These are phyloP conservation scores for Cebus imitator DNA, from an alignment of 2,113 vertebrate species.

Conservation along the genomic window DNA sequence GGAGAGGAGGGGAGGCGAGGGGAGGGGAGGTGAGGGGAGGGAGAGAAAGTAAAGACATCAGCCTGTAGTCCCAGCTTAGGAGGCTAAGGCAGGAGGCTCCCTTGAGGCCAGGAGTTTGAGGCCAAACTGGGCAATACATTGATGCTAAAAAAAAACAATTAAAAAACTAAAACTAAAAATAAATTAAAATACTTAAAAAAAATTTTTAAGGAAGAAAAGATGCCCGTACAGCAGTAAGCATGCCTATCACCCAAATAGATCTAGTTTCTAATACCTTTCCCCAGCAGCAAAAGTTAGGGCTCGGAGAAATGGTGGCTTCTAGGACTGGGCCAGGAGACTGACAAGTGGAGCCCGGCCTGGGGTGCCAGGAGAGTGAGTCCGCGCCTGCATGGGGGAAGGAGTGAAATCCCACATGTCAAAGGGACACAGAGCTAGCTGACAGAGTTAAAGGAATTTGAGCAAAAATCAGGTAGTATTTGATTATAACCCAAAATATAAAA, in stretches of 20 bases:
- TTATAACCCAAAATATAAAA: too few relatives aligned
- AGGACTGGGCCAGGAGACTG: rapidly evolving
- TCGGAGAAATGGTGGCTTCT: rapidly evolving
- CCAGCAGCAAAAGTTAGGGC: rapidly evolving
- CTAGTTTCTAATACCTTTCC: not conserved
- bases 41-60: too few relatives aligned
- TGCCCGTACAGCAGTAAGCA: rapidly evolving
- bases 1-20: too few relatives aligned
- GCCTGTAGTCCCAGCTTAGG: too few relatives aligned
- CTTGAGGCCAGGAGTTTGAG: too few relatives aligned
- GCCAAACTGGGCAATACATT: too few relatives aligned
- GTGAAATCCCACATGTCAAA: not conserved
- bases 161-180: too few relatives aligned
- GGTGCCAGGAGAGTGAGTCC: rapidly evolving
- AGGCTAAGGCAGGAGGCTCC: too few relatives aligned
- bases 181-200: too few relatives aligned
- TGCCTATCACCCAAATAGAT: rapidly evolving
- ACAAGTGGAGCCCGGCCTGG: rapidly evolving
- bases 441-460: not conserved
- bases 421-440: not conserved
- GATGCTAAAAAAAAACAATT: too few relatives aligned
- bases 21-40: too few relatives aligned
- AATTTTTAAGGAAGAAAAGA: too few relatives aligned
- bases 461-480: not conserved
- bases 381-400: not conserved